Conservation (phyloP, 1,140 invertebrate genomes). For the Diploscapter pachys region DNA sequence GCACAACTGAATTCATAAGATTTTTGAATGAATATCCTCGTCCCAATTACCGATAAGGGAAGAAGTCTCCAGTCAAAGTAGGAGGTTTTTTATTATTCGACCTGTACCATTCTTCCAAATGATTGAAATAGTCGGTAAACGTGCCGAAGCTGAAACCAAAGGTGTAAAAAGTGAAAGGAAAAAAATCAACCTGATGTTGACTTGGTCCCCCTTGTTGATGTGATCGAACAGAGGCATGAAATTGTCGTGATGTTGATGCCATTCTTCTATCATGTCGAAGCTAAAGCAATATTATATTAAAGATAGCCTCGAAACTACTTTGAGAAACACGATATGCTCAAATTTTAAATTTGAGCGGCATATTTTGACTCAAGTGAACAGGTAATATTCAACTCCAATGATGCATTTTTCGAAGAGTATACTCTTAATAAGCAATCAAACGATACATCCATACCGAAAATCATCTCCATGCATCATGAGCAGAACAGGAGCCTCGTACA, state of each 20-base stretch:
- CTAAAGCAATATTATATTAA: background rate
- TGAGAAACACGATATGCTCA: too few species aligned
- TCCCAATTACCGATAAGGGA: conserved; percentile 72
- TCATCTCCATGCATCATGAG: conserved; percentile 86
- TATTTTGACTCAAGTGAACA: too few species aligned
- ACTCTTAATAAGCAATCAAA: too few species aligned
- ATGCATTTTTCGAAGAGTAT: too few species aligned
- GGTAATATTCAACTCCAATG: too few species aligned
- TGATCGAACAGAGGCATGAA: conserved; percentile 82
- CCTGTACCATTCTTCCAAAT: conserved; percentile 63
- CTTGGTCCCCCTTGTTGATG: conserved; percentile 69
- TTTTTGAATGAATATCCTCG: background rate
- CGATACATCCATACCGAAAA: conserved; percentile 63
- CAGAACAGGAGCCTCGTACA: conserved; percentile 75
- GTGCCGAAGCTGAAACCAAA: conserved; percentile 71
- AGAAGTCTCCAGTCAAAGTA: conserved; percentile 85
- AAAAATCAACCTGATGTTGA: conserved; percentile 32
- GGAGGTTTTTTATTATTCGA: conserved; percentile 66
- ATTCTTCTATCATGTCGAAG: conserved; percentile 66
- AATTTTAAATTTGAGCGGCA: too few species aligned
- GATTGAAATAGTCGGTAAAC: conserved; percentile 80
- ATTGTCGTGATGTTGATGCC: conserved; percentile 86
- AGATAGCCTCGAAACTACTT: too few species aligned
- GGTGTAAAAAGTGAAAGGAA: too few species aligned
- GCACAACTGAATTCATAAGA: conserved; percentile 69